A percentile compares a stretch with the other conserved stretches of the same genome.
These are phyloP conservation scores for Onychostruthus taczanowskii DNA, from an alignment of 2,113 vertebrate genomes.

Conservation along the genomic window DNA sequence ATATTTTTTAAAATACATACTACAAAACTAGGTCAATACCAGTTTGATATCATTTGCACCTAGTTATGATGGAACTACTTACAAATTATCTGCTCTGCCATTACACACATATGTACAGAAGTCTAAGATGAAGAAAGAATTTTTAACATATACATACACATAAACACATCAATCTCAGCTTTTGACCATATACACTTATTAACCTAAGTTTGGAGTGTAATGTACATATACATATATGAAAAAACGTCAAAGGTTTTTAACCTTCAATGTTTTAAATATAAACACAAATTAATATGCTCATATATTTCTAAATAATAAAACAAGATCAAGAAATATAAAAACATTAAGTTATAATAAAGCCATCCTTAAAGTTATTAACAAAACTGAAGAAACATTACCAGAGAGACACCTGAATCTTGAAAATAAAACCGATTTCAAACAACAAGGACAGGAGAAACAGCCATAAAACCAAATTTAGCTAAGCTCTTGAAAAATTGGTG, in stretches of 20 bases:
- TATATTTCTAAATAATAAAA: not conserved
- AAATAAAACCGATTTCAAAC: not conserved
- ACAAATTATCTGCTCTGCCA: not conserved
- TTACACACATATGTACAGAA: not conserved
- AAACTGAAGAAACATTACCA: not conserved
- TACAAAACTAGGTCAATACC: not conserved
- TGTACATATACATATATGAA: not conserved
- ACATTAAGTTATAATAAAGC: not conserved
- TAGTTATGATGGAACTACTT: not conserved
- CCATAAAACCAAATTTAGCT: not conserved
- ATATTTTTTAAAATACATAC: not conserved
- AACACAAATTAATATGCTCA: not conserved
- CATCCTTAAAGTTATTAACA: not conserved
- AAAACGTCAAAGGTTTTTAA: not conserved
- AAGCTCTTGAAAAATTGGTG: not conserved
- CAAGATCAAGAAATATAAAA: not conserved
- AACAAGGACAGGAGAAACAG: not conserved
- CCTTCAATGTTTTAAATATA: not conserved
- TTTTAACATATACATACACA: not conserved
- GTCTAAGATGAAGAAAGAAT: not conserved
- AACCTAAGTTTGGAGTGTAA: not conserved
- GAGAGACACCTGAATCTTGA: not conserved
- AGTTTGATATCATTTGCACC: not conserved
- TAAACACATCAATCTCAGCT: not conserved
- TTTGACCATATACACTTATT: not conserved